A percentile compares a stretch with the other conserved stretches of the same genome.
phyloP scores from a whole-genome alignment of 1,140 invertebrate species.

The Drosophila santomea region DNA sequence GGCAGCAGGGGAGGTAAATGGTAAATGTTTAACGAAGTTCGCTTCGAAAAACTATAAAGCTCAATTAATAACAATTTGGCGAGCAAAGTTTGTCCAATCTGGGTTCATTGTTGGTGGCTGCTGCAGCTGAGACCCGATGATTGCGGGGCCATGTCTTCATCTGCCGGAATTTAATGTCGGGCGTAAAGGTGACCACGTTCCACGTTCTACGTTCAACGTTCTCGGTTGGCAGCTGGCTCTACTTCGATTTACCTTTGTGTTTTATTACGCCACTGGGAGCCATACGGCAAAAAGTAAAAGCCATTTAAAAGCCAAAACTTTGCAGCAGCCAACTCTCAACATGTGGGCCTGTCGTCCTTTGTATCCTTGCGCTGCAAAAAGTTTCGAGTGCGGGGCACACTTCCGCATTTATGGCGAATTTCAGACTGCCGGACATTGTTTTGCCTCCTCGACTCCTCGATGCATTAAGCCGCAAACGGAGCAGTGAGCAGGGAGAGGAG shows the following conservation, averaged over 20 bases:
- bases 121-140: constrained; percentile 39
- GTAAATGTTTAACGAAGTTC: constrained; percentile 64
- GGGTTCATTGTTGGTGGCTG: constrained; percentile 36
- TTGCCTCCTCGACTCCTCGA: constrained; percentile 21
- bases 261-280: constrained; percentile 81
- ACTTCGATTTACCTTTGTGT: constrained; percentile 81
- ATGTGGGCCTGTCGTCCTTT: constrained; percentile 35
- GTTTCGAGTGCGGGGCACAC: constrained; percentile 59
- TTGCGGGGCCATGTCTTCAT: constrained; percentile 30
- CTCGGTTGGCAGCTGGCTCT: constrained; percentile 22
- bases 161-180: constrained; percentile 60
- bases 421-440: constrained; percentile 65
- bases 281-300: constrained; percentile 80
- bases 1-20: background rate
- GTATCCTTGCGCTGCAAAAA: constrained; percentile 42
- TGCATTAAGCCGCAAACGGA: constrained; percentile 48
- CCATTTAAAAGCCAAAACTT: constrained; percentile 82
- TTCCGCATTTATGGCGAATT: constrained; percentile 75
- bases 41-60: constrained; percentile 78
- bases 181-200: constrained; percentile 19
- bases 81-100: constrained; percentile 61
- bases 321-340: constrained; percentile 40
- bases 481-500: background rate
- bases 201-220: background rate
- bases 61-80: constrained; percentile 81